Evolutionary conservation across 2,888 invertebrate genomes (phyloP), one percentile per base, ranked within the genome.

Genomic region (Torymus aiolomorphi): DNA sequence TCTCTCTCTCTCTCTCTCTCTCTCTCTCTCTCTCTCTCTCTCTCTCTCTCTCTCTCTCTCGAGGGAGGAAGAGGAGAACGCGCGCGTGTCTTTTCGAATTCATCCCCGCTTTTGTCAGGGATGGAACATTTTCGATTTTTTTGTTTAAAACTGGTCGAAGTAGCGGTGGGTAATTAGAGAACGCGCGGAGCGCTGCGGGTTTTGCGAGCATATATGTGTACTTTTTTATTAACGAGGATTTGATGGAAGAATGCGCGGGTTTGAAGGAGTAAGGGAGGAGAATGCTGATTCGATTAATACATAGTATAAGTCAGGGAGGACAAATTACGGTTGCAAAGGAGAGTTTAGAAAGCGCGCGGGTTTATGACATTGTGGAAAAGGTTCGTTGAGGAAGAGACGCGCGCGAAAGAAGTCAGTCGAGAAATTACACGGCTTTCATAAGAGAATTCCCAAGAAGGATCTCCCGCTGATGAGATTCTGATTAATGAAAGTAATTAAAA

Each of bases 111-210:
- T 65, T 57, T 74, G 49, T 16, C 14, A 24, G n/a, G 59, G 31
- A 78, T 78, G 72, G 51, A n/a, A n/a, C n/a, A 78, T 72, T 78
- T 72, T 59, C 54, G 13, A 61, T 72, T 78, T 72, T 78, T 72
- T 31, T 59, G 5, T 42, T 5, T 2, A 14, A 74, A 73, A 74
- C 73, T 78, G 69, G 71, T 54, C 10, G 42, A 18, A 13, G 10
- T 51, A 62, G 62, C 14, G 20, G 42, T 56, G 14, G 20, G 72
- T 63, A 73, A 78, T 69, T 78, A 74, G 69, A 56, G 62, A 74
- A 69, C 63, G 54, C 57, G 67, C 31, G 31, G 31, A 3, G 31
- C 2, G 24, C 3, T 24, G 73, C 61, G 62, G 67, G 61, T 73
- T 73, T 78, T 62, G 52, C 61, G 73, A 24, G 52, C 16, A 42